Evolutionary conservation across 2,113 vertebrate species (phyloP), one percentile per base, ranked within the genome.

Genomic region (human): DNA sequence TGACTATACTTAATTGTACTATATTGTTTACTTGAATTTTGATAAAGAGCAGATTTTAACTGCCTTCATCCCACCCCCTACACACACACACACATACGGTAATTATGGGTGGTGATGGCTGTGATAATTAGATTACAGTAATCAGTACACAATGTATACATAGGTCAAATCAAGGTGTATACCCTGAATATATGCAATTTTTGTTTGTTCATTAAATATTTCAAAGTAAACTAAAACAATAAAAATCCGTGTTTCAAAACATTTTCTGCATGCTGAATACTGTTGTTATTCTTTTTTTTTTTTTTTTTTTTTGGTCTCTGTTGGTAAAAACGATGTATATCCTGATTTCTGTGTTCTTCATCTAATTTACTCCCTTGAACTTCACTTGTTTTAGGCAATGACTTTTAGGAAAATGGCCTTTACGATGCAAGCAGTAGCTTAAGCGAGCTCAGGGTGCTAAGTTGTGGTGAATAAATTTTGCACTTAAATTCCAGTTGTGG

Each of bases 401-500:
- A 43, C 3, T 73, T 92, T 35, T 89, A 22, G 50, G 43, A 89
- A 93, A 87, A 78, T 4, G 3, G 17, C 5, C n/a, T 92, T 81
- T 8, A 1, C 20, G 38, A 38, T 12, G 30, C 12, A 93, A 11
- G 23, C 38, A 45, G 22, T 92, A 90, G 72, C 1, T 73, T 55
- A 84, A 76, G 35, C 22, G 85, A 72, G 32, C 86, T 95, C 85
- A 90, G 35, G 22, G 40, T 82, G 80, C 80, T 94, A 92, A 59
- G 32, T 35, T 48, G 72, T 59, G 76, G 72, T 35, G 94, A 82
- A 96, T 70, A 92, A 84, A 96, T 55, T 82, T 97, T 57, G 25
- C 50, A 95, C 59, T 87, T 94, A 76, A 92, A 38, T 70, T 83
- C 82, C 75, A 84, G 94, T 66, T 96, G 68, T 64, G 43, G 35